These are phyloP conservation scores for Haplochromis burtoni DNA, from an alignment of 2,113 vertebrate species.

Conservation along the genomic window DNA sequence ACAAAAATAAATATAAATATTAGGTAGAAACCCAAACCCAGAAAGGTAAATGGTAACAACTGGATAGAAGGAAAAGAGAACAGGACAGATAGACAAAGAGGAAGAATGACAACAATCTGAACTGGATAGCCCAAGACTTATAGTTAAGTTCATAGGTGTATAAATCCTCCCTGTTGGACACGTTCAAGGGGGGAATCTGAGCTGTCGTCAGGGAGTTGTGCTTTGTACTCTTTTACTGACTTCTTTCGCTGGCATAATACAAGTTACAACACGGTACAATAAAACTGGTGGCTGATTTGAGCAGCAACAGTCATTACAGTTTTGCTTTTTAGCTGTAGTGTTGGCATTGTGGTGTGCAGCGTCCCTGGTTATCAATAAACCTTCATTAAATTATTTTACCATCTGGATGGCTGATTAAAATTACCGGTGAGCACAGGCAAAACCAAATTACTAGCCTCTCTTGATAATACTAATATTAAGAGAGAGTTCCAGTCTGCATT, in stretches of 20 bases:
- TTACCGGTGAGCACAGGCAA: background rate
- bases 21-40: background rate
- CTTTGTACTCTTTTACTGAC: background rate
- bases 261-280: background rate
- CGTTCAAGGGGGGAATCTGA: background rate
- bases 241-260: background rate
- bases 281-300: background rate
- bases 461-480: background rate
- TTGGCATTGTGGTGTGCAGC: background rate
- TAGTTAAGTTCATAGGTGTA: background rate
- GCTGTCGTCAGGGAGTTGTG: background rate
- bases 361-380: conserved; percentile 36
- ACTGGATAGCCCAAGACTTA: background rate
- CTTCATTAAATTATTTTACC: conserved; percentile 41
- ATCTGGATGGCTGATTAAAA: conserved; percentile 44
- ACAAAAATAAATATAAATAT: background rate
- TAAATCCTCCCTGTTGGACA: accelerated
- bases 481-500: background rate
- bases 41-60: accelerated
- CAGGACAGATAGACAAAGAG: accelerated
- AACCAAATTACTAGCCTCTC: conserved; percentile 25
- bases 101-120: background rate
- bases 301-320: background rate
- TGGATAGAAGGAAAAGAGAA: background rate
- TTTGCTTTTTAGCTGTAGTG: background rate